Evolutionary conservation across 2,797 vertebrate species (phyloP).

Genomic region (Spea hammondii): DNA sequence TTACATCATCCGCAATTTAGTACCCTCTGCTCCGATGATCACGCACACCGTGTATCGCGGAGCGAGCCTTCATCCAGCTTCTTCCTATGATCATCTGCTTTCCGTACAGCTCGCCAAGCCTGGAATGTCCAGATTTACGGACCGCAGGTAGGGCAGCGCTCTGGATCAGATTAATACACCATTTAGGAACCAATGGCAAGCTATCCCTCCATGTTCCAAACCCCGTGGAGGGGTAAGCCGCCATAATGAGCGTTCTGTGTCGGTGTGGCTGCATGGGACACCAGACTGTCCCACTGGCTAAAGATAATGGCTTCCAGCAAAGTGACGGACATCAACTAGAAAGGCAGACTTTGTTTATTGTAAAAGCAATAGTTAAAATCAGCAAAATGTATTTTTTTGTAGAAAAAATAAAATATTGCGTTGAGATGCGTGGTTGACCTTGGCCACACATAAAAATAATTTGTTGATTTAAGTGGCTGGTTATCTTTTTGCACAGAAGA

Average conservation of each 20-base stretch:
- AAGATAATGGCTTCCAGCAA: too few relatives aligned
- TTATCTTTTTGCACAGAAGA: conserved; percentile 33
- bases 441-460: conserved; percentile 23
- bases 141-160: not conserved
- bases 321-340: too few relatives aligned
- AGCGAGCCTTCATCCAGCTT: not conserved
- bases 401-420: conserved; percentile 1
- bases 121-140: not conserved
- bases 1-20: not conserved
- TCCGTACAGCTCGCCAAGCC: not conserved
- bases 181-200: too few relatives aligned
- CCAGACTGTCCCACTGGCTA: too few relatives aligned
- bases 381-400: not conserved
- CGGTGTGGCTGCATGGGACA: too few relatives aligned
- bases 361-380: too few relatives aligned
- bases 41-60: not conserved
- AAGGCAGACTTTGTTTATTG: too few relatives aligned
- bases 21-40: not conserved
- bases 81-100: not conserved
- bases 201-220: too few relatives aligned
- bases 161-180: not conserved
- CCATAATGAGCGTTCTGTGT: too few relatives aligned
- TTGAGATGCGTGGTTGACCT: conserved; percentile 14
- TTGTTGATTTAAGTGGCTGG: conserved; percentile 44
- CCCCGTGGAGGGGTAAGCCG: too few relatives aligned